Base-by-base conservation (phyloP, 1,140 invertebrate species). In the Dreissena polymorpha region DNA sequence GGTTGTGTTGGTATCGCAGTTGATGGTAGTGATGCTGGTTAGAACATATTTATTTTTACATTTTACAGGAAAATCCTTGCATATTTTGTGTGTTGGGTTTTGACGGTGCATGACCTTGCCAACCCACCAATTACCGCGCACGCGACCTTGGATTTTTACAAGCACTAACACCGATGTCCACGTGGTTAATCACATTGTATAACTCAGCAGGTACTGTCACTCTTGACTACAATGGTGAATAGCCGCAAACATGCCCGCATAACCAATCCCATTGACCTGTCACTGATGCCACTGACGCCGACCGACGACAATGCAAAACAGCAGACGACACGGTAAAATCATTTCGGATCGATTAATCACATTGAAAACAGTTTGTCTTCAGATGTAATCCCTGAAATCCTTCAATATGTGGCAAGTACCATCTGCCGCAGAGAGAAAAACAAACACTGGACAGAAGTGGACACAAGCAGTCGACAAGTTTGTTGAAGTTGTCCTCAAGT, bases 361-460 rank as follows among this genome's bases (percentile, higher is more conserved):
- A 18, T 23, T 60, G 21, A 60, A 60, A 60, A 60, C 3, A 12
- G 57, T 60, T 60, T 60, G 57, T 60, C 57, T 18, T 60, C 21
- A 60, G 57, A 6, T 60, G 16, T 60, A 60, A 60, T 60, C 57
- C 57, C 57, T 60, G 3, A 60, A 39, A 39, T 60, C 16, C 57
- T 60, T 60, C 57, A 60, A 18, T 60, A 18, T 60, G 16, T 23
- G 21, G 16, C 16, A 6, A 60, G 57, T 18, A 60, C 57, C 57
- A 60, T 60, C 57, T 60, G 57, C 16, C 16, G 16, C 16, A 18
- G 16, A 23, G 21, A 18, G 21, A 60, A 60, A 60, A 18, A 23
- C 57, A 60, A 60, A 60, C 57, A 60, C 16, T 23, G 21, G 57
- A 60, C 57, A 60, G 16, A 60, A 60, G 57, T 60, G 57, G 57